These are phyloP conservation scores for Caenorhabditis angaria DNA, from an alignment of 2,888 invertebrate genomes.

Conservation along the genomic window DNA sequence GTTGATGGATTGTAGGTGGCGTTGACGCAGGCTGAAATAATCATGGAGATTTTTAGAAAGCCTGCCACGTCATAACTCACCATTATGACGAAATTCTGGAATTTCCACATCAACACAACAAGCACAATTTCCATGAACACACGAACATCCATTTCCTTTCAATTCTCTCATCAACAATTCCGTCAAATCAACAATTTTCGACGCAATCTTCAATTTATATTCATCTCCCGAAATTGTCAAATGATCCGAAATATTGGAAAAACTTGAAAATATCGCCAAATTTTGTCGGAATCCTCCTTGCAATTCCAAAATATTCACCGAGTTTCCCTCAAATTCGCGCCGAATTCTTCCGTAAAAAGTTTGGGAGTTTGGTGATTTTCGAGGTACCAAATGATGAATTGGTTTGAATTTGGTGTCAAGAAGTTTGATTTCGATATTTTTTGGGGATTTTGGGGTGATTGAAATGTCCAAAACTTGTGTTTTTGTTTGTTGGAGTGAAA, in stretches of 20 bases:
- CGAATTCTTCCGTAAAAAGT: background rate
- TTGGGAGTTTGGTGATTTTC: background rate
- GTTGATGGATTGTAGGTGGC: constrained; percentile 73
- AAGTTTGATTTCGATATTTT: background rate
- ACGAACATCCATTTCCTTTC: constrained; percentile 61
- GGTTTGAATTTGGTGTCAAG: background rate
- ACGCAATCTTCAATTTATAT: constrained; percentile 20
- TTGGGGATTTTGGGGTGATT: background rate
- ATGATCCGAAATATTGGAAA: background rate
- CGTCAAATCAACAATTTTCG: constrained; percentile 5
- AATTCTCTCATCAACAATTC: constrained; percentile 4
- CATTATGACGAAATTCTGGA: constrained; percentile 58
- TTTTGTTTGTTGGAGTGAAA: background rate
- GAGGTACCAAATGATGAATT: background rate
- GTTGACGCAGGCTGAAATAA: constrained; percentile 72
- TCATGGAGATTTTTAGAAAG: background rate
- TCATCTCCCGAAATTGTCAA: constrained; percentile 15
- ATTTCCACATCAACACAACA: constrained; percentile 71
- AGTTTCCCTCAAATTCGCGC: background rate
- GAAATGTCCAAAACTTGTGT: background rate
- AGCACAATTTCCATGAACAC: constrained; percentile 67
- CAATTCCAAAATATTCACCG: background rate
- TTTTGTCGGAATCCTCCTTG: background rate
- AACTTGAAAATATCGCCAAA: background rate
- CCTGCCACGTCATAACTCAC: constrained; percentile 40